Percentiles rank a stretch among this genome's conserved stretches.
Evolutionary conservation across 1,140 invertebrate genomes (phyloP).

Genomic region (Fopius arisanus): DNA sequence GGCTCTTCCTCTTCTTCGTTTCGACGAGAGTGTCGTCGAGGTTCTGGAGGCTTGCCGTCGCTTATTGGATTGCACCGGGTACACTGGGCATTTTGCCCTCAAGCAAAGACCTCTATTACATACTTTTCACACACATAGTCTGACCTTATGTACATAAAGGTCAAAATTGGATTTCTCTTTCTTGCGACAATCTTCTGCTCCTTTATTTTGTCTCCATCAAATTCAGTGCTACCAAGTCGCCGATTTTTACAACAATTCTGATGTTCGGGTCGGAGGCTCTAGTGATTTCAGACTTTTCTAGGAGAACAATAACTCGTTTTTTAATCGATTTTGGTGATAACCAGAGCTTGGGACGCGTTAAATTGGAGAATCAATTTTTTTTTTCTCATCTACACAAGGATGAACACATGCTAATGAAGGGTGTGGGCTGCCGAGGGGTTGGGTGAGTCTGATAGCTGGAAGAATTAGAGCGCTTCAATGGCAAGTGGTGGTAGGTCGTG

Average conservation of each 20-base stretch:
- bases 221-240: too few relatives aligned
- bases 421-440: background rate
- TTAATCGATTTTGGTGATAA: too few relatives aligned
- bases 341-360: background rate
- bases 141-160: conserved; percentile 10
- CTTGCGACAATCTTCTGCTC: background rate
- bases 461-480: background rate
- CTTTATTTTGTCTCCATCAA: background rate
- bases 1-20: conserved; percentile 38
- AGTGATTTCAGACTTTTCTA: too few relatives aligned
- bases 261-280: too few relatives aligned
- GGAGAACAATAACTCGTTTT: too few relatives aligned
- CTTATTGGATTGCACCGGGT: conserved; percentile 52
- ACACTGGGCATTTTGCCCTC: conserved; percentile 42
- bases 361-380: background rate
- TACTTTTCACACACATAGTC: conserved; percentile 31
- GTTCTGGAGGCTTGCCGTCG: conserved; percentile 21
- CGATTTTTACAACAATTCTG: too few relatives aligned
- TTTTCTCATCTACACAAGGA: background rate
- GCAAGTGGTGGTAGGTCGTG: background rate
- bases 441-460: background rate
- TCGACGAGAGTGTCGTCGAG: conserved; percentile 11
- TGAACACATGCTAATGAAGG: background rate
- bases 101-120: conserved; percentile 27
- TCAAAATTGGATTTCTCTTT: conserved; percentile 33